phyloP scores from a whole-genome alignment of 2,888 invertebrate genomes.

The Electrophaes corylata region DNA sequence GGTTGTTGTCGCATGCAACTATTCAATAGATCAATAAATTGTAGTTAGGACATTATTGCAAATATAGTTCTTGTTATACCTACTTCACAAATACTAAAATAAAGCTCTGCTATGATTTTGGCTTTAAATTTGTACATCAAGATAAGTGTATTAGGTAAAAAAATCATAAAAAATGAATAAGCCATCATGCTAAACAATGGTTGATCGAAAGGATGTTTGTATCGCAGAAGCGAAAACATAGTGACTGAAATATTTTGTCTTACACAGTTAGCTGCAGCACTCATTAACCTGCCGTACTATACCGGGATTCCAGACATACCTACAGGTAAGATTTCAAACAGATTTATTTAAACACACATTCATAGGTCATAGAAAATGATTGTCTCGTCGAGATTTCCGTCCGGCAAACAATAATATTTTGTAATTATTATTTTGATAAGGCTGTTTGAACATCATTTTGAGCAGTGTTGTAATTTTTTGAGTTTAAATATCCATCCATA shows the following conservation, averaged over 20 bases:
- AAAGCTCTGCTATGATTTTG: background rate
- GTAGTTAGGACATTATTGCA: background rate
- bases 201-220: slow-evolving; percentile 11
- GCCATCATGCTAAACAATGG: background rate
- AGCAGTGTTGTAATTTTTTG: background rate
- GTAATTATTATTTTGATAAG: background rate
- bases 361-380: too few relatives aligned
- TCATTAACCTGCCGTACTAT: too few relatives aligned
- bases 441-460: background rate
- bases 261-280: background rate
- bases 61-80: background rate
- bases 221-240: slow-evolving; percentile 8
- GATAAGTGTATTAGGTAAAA: background rate
- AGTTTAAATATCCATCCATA: slow-evolving; percentile 16
- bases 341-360: too few relatives aligned
- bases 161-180: background rate
- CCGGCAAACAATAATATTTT: too few relatives aligned
- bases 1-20: background rate
- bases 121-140: background rate
- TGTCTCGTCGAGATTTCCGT: too few relatives aligned
- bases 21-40: background rate
- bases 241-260: background rate
- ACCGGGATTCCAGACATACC: too few relatives aligned
- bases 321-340: too few relatives aligned
- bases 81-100: background rate